phyloP scores from a whole-genome alignment of 2,113 vertebrate genomes.

The Nannobrachium achirus region DNA sequence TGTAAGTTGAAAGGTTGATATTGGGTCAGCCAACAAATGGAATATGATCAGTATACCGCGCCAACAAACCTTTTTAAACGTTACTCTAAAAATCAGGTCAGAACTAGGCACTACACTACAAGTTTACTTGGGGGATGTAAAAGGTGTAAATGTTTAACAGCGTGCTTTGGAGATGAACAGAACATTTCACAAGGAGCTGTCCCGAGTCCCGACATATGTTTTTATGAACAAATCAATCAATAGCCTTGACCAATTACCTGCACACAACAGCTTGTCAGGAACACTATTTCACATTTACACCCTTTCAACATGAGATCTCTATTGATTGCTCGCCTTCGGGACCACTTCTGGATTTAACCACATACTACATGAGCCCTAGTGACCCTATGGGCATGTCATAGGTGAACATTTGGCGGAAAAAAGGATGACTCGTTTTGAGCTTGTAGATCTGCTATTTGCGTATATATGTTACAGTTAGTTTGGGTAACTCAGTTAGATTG shows the following conservation, averaged over 20 bases:
- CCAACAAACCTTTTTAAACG: constrained; percentile 39
- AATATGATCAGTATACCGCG: constrained; percentile 25
- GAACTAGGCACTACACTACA: constrained; percentile 27
- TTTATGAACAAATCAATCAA: constrained; percentile 75
- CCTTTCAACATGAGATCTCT: constrained; percentile 65
- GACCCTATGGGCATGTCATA: no score
- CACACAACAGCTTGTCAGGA: constrained; percentile 67
- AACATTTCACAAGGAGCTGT: constrained; percentile 47
- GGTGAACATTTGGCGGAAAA: no score
- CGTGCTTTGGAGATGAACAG: constrained; percentile 45
- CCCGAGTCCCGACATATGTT: constrained; percentile 65
- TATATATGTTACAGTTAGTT: no score
- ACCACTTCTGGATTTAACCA: constrained; percentile 63
- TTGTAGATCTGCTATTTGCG: no score
- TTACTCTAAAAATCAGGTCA: constrained; percentile 25
- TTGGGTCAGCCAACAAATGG: constrained; percentile 24
- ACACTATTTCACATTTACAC: constrained; percentile 73
- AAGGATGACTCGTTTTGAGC: no score
- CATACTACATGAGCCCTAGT: constrained; percentile 43
- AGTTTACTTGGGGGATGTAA: constrained; percentile 26
- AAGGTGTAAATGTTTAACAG: constrained; percentile 26
- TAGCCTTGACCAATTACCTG: constrained; percentile 74
- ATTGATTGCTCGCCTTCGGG: constrained; percentile 73
- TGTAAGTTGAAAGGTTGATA: constrained; percentile 46
- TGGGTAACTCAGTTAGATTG: no score